Conservation (phyloP, 35 echinoderm and acorn worm species). For the Stichopus chloronotus region DNA sequence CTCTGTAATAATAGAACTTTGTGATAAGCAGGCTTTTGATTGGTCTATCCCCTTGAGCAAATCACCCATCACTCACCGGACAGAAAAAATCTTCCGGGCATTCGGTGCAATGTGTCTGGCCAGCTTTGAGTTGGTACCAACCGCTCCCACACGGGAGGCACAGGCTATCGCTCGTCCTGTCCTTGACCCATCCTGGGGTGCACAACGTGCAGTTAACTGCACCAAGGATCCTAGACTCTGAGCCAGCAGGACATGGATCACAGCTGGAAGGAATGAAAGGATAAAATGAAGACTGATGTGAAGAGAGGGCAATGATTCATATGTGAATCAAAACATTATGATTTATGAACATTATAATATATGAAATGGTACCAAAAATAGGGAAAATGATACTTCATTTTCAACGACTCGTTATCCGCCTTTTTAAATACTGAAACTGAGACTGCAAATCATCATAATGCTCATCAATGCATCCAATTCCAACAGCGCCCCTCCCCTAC, state of each 20-base stretch:
- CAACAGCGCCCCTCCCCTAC: background rate
- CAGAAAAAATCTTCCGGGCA: slow-evolving; percentile 50
- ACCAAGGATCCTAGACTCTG: slow-evolving; percentile 12
- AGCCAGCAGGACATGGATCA: slow-evolving; percentile 14
- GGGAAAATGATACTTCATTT: too few relatives aligned
- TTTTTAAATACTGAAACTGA: too few relatives aligned
- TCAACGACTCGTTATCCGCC: too few relatives aligned
- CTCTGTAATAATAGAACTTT: too few relatives aligned
- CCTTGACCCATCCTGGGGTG: slow-evolving; percentile 27
- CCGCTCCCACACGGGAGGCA: slow-evolving; percentile 39
- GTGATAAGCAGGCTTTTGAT: too few relatives aligned
- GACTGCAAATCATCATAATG: too few relatives aligned
- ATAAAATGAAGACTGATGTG: background rate
- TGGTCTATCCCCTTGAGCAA: background rate
- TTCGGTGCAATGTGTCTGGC: slow-evolving; percentile 52
- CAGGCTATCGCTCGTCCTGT: background rate
- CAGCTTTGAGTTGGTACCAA: slow-evolving; percentile 50
- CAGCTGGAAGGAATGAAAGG: slow-evolving; percentile 24
- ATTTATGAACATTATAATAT: background rate
- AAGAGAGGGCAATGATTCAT: background rate
- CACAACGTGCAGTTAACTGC: slow-evolving; percentile 57
- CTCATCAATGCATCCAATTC: too few relatives aligned
- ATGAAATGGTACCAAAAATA: background rate
- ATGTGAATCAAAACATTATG: background rate
- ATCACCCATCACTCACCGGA: slow-evolving; percentile 46